Evolutionary conservation across 2,888 invertebrate genomes (phyloP), one percentile per base, ranked within the genome.

Genomic region (Tipula lateralis): DNA sequence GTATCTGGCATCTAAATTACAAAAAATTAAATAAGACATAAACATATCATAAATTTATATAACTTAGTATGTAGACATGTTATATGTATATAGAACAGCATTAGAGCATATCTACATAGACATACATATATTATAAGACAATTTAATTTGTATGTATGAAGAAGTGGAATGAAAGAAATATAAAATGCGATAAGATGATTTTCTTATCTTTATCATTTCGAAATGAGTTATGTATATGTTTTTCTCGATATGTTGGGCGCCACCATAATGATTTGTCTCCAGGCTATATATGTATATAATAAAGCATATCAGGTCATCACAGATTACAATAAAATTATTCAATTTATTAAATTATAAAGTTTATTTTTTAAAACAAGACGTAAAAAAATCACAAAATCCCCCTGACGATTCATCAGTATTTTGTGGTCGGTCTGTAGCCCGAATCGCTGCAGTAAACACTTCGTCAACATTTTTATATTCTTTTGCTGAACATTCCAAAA

Each of bases 401-500:
- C 66, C 66, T n/a, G n/a, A n/a, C 66, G 66, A 24, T 24, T 19
- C 66, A 16, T 50, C 50, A 50, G 1, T 19, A 4, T 6, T 50
- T 6, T 19, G 16, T 50, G 50, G 50, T 19, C 4, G 19, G 19
- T 66, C 66, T 0, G 84, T 34, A 2, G 85, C 84, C n/a, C 84
- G 66, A 1, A 85, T n/a, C 13, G 84, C 85, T 36, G 83, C 85
- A 7, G 84, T 19, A 12, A 85, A 80, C 7, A 83, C 36, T 24
- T 84, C 84, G 13, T 84, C 81, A 13, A 85, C 83, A 29, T 39
- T 36, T 29, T 83, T n/a, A 84, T 66, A 80, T 5, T 84, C 80
- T 29, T 85, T 85, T 4, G 85, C 84, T 4, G 85, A 85, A 32
- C 85, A 84, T 39, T 85, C 85, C 12, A 85, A n/a, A 66, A 85